phyloP scores from a whole-genome alignment of 2,113 vertebrate species.

The Crotophaga sulcirostris region DNA sequence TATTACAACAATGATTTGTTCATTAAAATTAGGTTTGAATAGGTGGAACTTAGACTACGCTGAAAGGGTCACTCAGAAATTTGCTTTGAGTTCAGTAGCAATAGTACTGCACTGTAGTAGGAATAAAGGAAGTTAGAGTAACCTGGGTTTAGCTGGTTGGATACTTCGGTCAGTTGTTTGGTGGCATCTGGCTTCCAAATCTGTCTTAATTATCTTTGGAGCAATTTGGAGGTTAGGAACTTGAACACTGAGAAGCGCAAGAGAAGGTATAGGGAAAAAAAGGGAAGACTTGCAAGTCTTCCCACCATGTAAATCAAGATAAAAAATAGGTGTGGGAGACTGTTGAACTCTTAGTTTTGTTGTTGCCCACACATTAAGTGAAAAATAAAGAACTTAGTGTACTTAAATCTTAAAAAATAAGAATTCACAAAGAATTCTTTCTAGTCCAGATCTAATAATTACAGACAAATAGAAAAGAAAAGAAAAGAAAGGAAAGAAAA shows the following conservation, averaged over 20 bases:
- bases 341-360: neutral
- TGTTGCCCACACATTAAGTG: neutral
- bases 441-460: neutral
- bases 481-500: neutral
- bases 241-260: neutral
- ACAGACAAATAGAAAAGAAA: neutral
- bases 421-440: neutral
- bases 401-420: neutral
- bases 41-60: neutral
- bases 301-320: neutral
- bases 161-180: neutral
- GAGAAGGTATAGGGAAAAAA: neutral
- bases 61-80: neutral
- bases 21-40: neutral
- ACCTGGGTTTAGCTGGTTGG: neutral
- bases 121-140: neutral
- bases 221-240: neutral
- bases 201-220: neutral
- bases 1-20: neutral
- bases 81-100: neutral
- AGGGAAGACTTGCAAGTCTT: neutral
- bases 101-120: neutral
- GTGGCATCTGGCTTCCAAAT: neutral
- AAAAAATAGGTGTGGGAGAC: neutral
- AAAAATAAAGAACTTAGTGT: neutral